Percentiles rank a stretch among this genome's conserved stretches.
These are phyloP conservation scores for Drosophila prostipennis DNA, from an alignment of 2,888 invertebrate genomes.

Conservation along the genomic window DNA sequence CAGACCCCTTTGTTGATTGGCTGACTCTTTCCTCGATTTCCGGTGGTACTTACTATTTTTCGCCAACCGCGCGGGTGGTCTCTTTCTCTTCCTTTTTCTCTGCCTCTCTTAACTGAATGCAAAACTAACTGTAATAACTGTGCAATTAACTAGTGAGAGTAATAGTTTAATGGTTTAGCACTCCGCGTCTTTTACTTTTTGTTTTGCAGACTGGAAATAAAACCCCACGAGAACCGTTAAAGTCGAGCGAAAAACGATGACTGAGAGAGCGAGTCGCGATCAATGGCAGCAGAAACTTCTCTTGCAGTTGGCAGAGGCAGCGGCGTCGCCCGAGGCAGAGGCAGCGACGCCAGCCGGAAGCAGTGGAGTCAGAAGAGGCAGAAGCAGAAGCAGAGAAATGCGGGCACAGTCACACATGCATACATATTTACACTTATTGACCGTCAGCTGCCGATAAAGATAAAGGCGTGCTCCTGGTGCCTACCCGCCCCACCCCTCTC, in stretches of 20 bases:
- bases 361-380: conserved; percentile 37
- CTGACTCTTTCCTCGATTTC: conserved; percentile 51
- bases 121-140: conserved; percentile 8
- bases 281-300: conserved; percentile 48
- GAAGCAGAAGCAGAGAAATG: conserved; percentile 62
- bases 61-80: conserved; percentile 41
- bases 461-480: conserved; percentile 70
- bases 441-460: conserved; percentile 73
- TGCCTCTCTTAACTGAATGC: conserved; percentile 15
- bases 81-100: not conserved
- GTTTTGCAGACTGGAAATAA: conserved; percentile 9
- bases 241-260: conserved; percentile 71
- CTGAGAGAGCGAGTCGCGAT: conserved; percentile 52
- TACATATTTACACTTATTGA: conserved; percentile 46
- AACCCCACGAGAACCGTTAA: conserved; percentile 63
- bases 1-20: conserved; percentile 41
- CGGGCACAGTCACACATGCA: conserved; percentile 61
- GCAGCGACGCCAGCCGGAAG: conserved; percentile 44
- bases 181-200: conserved; percentile 21
- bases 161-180: conserved; percentile 36
- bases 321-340: conserved; percentile 15
- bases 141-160: conserved; percentile 39
- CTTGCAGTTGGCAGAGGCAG: conserved; percentile 32
- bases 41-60: conserved; percentile 69
- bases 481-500: conserved; percentile 1